Base-by-base conservation (phyloP, 1,140 invertebrate species). In the Euwallacea fornicatus region DNA sequence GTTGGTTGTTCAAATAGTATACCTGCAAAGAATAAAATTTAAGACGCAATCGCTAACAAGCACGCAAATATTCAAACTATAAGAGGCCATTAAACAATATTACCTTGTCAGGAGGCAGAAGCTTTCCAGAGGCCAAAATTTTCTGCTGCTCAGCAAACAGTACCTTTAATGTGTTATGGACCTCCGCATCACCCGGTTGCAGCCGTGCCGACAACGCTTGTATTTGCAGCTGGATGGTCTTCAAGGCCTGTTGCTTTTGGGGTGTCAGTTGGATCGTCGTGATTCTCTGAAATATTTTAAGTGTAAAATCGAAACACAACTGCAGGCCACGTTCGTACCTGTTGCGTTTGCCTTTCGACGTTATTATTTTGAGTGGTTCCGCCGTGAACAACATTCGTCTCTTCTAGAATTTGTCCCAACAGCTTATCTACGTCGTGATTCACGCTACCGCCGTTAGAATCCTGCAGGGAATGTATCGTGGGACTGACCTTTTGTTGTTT, bases 181-280 rank as follows among this genome's bases (percentile, higher is more conserved):
- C 82, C 10, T 81, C 77, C 65, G 70, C 74, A 58, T 85, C 82
- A 11, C 79, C 77, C 11, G 81, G 73, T 42, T 80, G 82, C 21
- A 86, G 78, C 71, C 85, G 83, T 3, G 82, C 79, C 10, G 82
- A 83, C 44, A 89, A 78, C 16, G 82, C 82, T 74, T 86, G 84
- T 42, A 88, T 86, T 77, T 88, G 87, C 76, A 84, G 81, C 78
- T 89, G 87, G 42, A 89, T 86, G 47, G 82, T 84, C 77, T 86
- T 85, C 47, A 89, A 81, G 73, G 83, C 82, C 80, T 86, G 78
- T 74, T 88, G 86, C 78, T 87, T 87, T 66, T 87, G 85, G 0
- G 86, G 84, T 1, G 86, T 87, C 43, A 88, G 76, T 71, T 87
- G 86, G 56, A 88, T 87, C 10, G 75, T 76, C 16, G 73, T 75